Evolutionary conservation across 2,888 invertebrate species (phyloP).

Genomic region (Penaeus monodon): DNA sequence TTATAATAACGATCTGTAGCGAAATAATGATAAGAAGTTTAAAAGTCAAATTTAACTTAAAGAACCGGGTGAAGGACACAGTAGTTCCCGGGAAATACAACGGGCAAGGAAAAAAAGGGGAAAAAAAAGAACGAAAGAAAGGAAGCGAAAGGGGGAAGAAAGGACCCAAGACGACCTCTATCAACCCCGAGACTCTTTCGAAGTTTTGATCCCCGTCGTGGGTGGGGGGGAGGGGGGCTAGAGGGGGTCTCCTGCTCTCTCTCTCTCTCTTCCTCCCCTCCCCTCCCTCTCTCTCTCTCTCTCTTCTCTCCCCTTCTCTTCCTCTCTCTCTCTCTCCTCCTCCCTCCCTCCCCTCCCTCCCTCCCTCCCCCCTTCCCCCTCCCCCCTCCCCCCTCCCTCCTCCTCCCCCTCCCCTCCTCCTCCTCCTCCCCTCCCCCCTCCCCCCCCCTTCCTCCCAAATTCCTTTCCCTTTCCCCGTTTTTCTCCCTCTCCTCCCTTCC

Average conservation of each 20-base stretch:
- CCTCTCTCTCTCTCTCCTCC: conserved; percentile 18
- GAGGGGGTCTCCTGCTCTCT: background rate
- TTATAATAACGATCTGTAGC: too few species aligned
- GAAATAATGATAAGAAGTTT: too few species aligned
- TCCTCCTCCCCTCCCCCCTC: background rate
- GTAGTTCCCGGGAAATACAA: too few species aligned
- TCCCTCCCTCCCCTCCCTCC: conserved; percentile 8
- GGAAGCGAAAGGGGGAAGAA: too few species aligned
- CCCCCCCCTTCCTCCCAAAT: background rate
- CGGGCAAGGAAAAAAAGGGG: too few species aligned
- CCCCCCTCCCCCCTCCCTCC: background rate
- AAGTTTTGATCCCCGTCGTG: too few species aligned
- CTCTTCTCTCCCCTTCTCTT: conserved; percentile 5
- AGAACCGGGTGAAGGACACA: too few species aligned
- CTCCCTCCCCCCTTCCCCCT: background rate
- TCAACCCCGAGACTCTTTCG: too few species aligned
- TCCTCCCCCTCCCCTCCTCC: background rate
- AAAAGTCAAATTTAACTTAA: too few species aligned
- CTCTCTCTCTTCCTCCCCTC: background rate
- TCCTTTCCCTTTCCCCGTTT: background rate
- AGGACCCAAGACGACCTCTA: too few species aligned
- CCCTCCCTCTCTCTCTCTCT: conserved; percentile 7
- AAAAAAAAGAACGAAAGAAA: too few species aligned
- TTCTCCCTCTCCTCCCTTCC: background rate
- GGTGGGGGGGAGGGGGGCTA: too few species aligned